Conservation (phyloP, 2,888 invertebrate genomes). For the Sussaba pulchella region DNA sequence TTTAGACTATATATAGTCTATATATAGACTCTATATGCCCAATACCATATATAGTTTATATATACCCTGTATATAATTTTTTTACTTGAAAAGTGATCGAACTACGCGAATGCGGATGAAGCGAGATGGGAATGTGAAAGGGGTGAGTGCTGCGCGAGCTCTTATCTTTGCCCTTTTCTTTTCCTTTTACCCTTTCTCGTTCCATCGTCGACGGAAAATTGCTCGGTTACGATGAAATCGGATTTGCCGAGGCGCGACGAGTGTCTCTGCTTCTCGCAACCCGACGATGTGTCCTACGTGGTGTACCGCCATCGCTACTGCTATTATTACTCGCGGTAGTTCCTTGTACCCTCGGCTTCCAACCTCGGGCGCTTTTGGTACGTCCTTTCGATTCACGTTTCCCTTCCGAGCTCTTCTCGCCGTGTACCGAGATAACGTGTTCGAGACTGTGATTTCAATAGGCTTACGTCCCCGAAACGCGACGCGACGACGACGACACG, state of each 20-base stretch:
- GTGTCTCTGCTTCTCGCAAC: conserved; percentile 58
- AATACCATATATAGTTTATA: no score
- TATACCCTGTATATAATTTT: no score
- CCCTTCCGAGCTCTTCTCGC: conserved; percentile 27
- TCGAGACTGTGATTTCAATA: conserved; percentile 70
- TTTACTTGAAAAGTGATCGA: conserved; percentile 64
- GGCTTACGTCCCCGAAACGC: conserved; percentile 44
- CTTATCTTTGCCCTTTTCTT: conserved; percentile 29
- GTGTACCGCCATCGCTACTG: neutral
- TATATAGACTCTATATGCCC: no score
- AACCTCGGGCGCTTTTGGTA: conserved; percentile 18
- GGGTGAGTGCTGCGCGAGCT: conserved; percentile 43
- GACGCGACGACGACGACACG: conserved; percentile 50
- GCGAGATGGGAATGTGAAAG: conserved; percentile 52
- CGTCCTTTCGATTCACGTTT: conserved; percentile 50
- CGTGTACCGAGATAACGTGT: conserved; percentile 60
- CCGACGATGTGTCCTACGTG: neutral
- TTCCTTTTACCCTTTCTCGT: neutral
- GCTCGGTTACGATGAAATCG: conserved; percentile 74
- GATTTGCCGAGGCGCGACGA: conserved; percentile 73
- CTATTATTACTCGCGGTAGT: conserved; percentile 18
- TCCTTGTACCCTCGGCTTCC: neutral
- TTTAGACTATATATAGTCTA: no score
- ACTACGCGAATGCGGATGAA: conserved; percentile 35
- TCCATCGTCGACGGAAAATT: conserved; percentile 60